Percentiles rank a stretch among this genome's conserved stretches.
Evolutionary conservation across 1,140 invertebrate species (phyloP).

Genomic region (Pectinophora gossypiella): DNA sequence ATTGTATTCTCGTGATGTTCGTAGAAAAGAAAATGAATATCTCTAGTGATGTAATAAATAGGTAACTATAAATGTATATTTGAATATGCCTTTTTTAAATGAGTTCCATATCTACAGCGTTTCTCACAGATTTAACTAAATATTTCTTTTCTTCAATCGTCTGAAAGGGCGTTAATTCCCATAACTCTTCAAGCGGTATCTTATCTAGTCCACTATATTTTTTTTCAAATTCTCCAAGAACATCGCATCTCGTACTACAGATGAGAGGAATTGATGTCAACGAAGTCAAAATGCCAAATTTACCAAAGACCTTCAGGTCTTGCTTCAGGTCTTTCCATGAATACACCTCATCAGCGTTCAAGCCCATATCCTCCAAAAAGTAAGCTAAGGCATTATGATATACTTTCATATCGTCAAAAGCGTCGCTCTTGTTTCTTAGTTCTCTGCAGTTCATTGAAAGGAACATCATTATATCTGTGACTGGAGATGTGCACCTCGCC

Average conservation of each 20-base stretch:
- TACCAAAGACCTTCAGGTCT: conserved; percentile 33
- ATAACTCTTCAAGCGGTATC: conserved; percentile 35
- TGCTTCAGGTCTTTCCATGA: conserved; percentile 19
- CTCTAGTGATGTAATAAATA: too few relatives aligned
- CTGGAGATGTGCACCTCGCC: conserved; percentile 28
- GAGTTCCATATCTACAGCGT: conserved; percentile 29
- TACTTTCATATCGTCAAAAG: conserved; percentile 19
- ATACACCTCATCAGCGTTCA: conserved; percentile 22
- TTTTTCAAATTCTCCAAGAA: conserved; percentile 18
- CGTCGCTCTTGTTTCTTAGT: conserved; percentile 25
- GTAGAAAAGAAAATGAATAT: too few relatives aligned
- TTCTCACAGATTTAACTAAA: conserved; percentile 27
- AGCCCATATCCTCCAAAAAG: conserved; percentile 30
- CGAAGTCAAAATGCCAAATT: conserved; percentile 27
- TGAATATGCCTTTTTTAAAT: conserved; percentile 18
- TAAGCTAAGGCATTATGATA: conserved; percentile 28
- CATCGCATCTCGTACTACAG: conserved; percentile 27
- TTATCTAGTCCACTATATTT: conserved; percentile 22
- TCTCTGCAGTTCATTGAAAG: conserved; percentile 15
- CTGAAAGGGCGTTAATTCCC: conserved; percentile 27
- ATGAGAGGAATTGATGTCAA: conserved; percentile 29
- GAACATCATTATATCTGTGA: conserved; percentile 28
- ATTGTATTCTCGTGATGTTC: too few relatives aligned
- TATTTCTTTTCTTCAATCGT: conserved; percentile 22
- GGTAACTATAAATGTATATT: too few relatives aligned